Evolutionary conservation across 2,888 invertebrate genomes (phyloP).

Genomic region (Spilarctia lutea): DNA sequence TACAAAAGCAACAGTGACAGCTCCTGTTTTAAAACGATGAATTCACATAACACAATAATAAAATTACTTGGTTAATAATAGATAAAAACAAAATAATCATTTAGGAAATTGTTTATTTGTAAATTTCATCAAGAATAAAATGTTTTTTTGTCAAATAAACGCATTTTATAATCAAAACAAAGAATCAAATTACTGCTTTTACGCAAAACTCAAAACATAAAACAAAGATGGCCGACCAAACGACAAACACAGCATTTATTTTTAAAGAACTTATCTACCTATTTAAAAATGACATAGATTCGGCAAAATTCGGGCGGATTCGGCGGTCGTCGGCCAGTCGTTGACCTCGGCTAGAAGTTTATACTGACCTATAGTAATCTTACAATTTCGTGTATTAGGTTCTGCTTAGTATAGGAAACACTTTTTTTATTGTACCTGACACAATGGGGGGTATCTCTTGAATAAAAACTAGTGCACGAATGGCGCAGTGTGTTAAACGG

Average conservation of each 20-base stretch:
- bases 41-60: too few relatives aligned
- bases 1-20: not conserved
- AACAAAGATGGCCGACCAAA: slow-evolving; percentile 14
- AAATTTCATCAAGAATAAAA: not conserved
- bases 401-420: not conserved
- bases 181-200: slow-evolving; percentile 16
- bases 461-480: not conserved
- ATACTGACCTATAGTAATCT: slow-evolving; percentile 45
- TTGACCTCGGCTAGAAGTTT: slow-evolving; percentile 28
- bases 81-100: not conserved
- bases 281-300: slow-evolving; percentile 53
- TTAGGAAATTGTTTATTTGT: not conserved
- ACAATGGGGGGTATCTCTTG: not conserved
- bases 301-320: slow-evolving; percentile 46
- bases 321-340: slow-evolving; percentile 45
- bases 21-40: not conserved
- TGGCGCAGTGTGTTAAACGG: not conserved
- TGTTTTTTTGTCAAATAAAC: slow-evolving; percentile 10
- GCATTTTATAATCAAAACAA: slow-evolving; percentile 4
- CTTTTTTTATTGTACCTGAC: not conserved
- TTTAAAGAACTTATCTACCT: slow-evolving; percentile 21
- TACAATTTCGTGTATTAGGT: slow-evolving; percentile 22
- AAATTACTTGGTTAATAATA: not conserved
- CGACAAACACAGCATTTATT: slow-evolving; percentile 13
- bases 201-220: not conserved